Conservation (phyloP, 2,113 vertebrate genomes). For the Semnornis frantzii region DNA sequence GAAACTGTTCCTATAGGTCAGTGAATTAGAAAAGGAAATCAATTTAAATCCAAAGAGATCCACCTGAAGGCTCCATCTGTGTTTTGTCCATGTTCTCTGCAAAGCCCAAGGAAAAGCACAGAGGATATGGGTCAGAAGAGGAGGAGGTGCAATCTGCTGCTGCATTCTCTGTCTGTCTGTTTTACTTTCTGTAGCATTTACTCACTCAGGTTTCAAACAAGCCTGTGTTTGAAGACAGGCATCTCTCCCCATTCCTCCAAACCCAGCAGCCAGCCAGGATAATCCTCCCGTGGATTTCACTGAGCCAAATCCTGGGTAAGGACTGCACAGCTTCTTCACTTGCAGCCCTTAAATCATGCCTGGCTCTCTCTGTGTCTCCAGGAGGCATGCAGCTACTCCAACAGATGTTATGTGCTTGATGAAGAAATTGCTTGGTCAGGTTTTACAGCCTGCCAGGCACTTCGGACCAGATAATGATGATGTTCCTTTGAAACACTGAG, state of each 20-base stretch:
- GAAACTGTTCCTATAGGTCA: not conserved
- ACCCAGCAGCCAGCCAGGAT: not conserved
- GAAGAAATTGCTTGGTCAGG: conserved; percentile 47
- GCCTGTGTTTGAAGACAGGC: conserved; percentile 3
- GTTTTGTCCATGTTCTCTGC: not conserved
- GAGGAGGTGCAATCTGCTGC: not conserved
- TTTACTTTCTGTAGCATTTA: conserved; percentile 3
- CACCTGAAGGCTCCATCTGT: not conserved
- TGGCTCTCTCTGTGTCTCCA: not conserved
- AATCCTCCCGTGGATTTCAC: conserved; percentile 17
- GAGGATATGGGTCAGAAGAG: not conserved
- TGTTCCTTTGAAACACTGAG: conserved; percentile 19
- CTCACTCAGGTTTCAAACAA: conserved; percentile 6
- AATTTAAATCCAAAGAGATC: not conserved
- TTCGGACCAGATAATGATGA: conserved; percentile 37
- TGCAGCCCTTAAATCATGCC: conserved; percentile 44
- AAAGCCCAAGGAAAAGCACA: not conserved
- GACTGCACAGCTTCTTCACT: conserved; percentile 31
- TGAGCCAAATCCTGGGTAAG: not conserved
- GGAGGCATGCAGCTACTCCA: conserved; percentile 25
- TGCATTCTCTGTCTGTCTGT: not conserved
- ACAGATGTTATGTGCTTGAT: conserved; percentile 44
- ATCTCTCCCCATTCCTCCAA: conserved; percentile 26
- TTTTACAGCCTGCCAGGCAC: conserved; percentile 37
- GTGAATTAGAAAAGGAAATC: not conserved